Base-by-base conservation (phyloP, 2,888 invertebrate genomes). In the Scaptomyza cyrtandrae region DNA sequence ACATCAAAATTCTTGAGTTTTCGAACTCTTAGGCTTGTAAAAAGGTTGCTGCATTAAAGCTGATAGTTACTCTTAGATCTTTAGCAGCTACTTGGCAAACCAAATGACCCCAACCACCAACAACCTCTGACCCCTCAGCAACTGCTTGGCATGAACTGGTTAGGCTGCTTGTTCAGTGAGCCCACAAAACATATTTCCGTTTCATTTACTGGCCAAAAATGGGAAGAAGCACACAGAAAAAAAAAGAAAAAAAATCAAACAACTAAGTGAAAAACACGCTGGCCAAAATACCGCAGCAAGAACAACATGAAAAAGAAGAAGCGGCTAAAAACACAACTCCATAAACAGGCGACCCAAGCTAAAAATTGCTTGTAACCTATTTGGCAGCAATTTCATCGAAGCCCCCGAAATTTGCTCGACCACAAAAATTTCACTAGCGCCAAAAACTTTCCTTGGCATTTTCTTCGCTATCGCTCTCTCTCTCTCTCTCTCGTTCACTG, bases 311-410 rank as follows among this genome's bases (percentile, higher is more conserved):
- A 41, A 45, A 53, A 60, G 11, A 67, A 44, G 45, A 56, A 60
- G 7, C 44, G 59, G 71, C 71, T 58, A 67, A 53, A 72, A 61
- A 67, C 67, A 64, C 71, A 71, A 71, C 83, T 86, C 80, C 83
- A 87, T 85, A 83, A 88, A 88, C 70, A 82, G 83, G 82, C 68
- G 73, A 72, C 88, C 83, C 80, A 72, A 69, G 86, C 41, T 82
- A 79, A 80, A 87, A 85, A 83, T 88, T 73, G 84, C 84, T 84
- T 84, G 85, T 85, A 85, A 88, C 88, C 85, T 84, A 88, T 85
- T 85, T 85, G 85, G 85, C 85, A 85, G 85, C 85, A 86, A 88
- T 88, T 84, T 83, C 85, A 88, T 85, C 87, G 87, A 84, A 84
- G 82, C 68, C 81, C 80, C 80, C 88, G 75, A 86, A 86, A 84